Evolutionary conservation across 2,888 invertebrate species (phyloP), one percentile per base, ranked within the genome.

Genomic region (Ormyrus pomaceus): DNA sequence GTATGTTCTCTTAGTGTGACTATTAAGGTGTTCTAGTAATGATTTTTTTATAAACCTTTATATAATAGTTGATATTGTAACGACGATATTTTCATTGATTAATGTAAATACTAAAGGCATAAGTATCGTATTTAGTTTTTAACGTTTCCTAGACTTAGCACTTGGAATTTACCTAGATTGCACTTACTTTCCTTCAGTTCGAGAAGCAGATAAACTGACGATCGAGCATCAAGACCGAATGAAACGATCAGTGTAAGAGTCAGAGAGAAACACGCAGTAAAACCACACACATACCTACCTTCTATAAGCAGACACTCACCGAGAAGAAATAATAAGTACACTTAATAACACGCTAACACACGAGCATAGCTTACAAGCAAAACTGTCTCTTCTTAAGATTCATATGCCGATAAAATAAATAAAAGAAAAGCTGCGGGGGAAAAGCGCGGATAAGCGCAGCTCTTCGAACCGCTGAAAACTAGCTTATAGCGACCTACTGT

Each of bases 401-500:
- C 68, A 61, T 19, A 51, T 53, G 65, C 61, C 51, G 70, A 70
- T 8, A 66, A 66, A 51, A 51, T 13, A 5, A 19, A 65, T 68
- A 53, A 68, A 53, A 68, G 46, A 69, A 13, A 46, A 48, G 19
- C 19, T 19, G 56, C 6, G 11, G 50, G n/a, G n/a, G 55, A 45
- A 55, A 8, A 2, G 5, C 55, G 19, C 4, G 8, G 9, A 53
- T 34, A 13, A 55, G 51, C 9, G 50, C 11, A 64, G 55, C 55
- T 56, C 56, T 84, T 84, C 84, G 82, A 84, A 85, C 56, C 19
- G 85, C 84, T 85, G 84, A 86, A 76, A 79, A 82, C 84, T 86
- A 86, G 86, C 84, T 79, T 79, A 87, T 86, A 87, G 84, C 83
- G 69, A 86, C 82, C 83, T 83, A 87, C 83, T 87, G 86, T 88